Percentiles rank a stretch among this genome's conserved stretches.
Conservation (phyloP, 2,888 invertebrate species). For the Brenthis ino region DNA sequence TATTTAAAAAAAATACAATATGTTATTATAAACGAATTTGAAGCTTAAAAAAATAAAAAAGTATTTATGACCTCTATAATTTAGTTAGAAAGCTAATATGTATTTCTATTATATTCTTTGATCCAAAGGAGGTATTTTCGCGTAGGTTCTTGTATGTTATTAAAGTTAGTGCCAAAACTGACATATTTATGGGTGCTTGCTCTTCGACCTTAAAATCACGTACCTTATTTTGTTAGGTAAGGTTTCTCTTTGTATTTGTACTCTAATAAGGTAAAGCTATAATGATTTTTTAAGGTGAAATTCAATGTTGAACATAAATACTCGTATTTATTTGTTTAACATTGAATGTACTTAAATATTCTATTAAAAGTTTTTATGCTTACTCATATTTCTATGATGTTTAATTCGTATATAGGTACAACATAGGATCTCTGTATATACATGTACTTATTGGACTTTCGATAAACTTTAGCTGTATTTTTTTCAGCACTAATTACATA, state of each 20-base stretch:
- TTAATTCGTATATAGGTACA: too few species aligned
- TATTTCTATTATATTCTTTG: slow-evolving; percentile 35
- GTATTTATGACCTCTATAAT: too few species aligned
- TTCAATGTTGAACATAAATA: background rate
- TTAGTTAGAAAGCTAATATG: too few species aligned
- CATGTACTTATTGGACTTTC: too few species aligned
- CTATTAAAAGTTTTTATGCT: too few species aligned
- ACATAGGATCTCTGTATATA: too few species aligned
- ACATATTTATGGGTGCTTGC: slow-evolving; percentile 38
- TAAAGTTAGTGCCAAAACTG: slow-evolving; percentile 39
- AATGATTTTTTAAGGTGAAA: slow-evolving; percentile 3
- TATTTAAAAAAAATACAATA: too few species aligned
- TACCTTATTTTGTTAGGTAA: slow-evolving; percentile 23
- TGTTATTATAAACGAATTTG: too few species aligned
- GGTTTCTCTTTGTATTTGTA: slow-evolving; percentile 25
- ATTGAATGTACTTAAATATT: background rate
- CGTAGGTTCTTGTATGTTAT: slow-evolving; percentile 46
- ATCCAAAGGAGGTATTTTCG: slow-evolving; percentile 33
- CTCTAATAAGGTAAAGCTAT: slow-evolving; percentile 2
- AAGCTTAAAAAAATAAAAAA: too few species aligned
- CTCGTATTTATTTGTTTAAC: background rate
- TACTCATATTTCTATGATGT: too few species aligned
- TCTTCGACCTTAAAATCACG: slow-evolving; percentile 33
- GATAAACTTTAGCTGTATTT: too few species aligned
- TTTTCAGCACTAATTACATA: too few species aligned